Evolutionary conservation across 2,888 invertebrate species (phyloP).

Genomic region (Trisateles emortualis): DNA sequence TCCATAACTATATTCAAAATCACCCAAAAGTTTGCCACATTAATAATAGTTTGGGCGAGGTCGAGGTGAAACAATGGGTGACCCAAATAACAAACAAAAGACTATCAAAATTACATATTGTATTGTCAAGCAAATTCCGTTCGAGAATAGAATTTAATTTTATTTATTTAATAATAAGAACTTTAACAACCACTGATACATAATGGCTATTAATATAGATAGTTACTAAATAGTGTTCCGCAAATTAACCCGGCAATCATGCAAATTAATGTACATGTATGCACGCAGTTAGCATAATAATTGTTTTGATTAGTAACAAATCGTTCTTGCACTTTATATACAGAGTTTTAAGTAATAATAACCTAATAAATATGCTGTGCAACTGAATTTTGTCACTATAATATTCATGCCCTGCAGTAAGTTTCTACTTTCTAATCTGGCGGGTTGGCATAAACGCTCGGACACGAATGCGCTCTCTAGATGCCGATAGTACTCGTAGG

Average conservation of each 20-base stretch:
- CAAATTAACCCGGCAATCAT: constrained; percentile 50
- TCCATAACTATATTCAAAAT: constrained; percentile 27
- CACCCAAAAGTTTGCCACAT: constrained; percentile 31
- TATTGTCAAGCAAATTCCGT: constrained; percentile 23
- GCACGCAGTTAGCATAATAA: constrained; percentile 24
- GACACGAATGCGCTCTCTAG: constrained; percentile 73
- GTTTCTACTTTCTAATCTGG: constrained; percentile 82
- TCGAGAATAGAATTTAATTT: constrained; percentile 31
- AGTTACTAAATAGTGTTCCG: constrained; percentile 35
- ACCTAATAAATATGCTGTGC: constrained; percentile 35
- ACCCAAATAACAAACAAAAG: constrained; percentile 55
- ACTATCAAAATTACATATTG: constrained; percentile 40
- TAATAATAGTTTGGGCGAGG: constrained; percentile 44
- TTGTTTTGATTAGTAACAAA: constrained; percentile 13
- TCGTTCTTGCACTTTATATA: not conserved
- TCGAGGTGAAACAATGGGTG: constrained; percentile 54
- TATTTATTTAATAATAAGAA: constrained; percentile 27
- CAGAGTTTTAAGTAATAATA: not conserved
- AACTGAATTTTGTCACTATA: constrained; percentile 49
- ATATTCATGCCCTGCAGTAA: constrained; percentile 60
- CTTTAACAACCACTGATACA: constrained; percentile 34
- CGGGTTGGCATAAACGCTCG: constrained; percentile 67
- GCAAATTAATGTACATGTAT: constrained; percentile 35
- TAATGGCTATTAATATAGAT: constrained; percentile 43
- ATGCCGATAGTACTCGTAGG: constrained; percentile 64